Evolutionary conservation across 2,797 vertebrate genomes (phyloP).

Genomic region (Lophura swinhoii): DNA sequence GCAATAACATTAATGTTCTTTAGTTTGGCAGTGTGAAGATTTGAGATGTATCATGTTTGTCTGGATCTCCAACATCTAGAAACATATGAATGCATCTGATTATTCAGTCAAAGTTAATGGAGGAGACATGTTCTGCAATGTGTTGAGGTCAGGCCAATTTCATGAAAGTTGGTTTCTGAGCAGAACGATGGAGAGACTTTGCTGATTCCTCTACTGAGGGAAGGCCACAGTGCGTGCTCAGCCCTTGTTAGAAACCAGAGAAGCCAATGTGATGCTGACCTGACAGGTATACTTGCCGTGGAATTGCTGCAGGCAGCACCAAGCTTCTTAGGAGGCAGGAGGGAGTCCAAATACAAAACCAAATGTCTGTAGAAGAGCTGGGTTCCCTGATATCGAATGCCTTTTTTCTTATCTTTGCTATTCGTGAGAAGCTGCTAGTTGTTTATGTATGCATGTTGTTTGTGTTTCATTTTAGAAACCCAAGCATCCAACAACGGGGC

Average conservation of each 20-base stretch:
- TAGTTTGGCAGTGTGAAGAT: background rate
- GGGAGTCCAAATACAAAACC: background rate
- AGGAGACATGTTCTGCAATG: background rate
- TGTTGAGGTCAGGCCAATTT: background rate
- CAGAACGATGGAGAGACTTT: background rate
- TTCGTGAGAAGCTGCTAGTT: background rate
- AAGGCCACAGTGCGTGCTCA: background rate
- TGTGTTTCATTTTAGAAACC: conserved; percentile 75
- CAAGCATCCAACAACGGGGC: conserved; percentile 83
- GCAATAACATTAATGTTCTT: background rate
- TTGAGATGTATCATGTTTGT: background rate
- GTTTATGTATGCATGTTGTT: background rate
- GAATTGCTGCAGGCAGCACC: background rate
- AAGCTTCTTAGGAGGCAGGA: fast-evolving
- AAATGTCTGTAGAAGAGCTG: background rate
- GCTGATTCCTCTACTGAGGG: background rate
- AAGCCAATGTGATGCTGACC: background rate
- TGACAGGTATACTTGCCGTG: fast-evolving
- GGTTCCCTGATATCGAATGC: background rate
- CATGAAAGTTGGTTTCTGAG: background rate
- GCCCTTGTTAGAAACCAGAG: background rate
- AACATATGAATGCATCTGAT: background rate
- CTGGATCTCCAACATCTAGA: background rate
- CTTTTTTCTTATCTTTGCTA: background rate
- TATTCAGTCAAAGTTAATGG: background rate